phyloP scores from a whole-genome alignment of 2,888 invertebrate genomes.

The Parelbella ahira region DNA sequence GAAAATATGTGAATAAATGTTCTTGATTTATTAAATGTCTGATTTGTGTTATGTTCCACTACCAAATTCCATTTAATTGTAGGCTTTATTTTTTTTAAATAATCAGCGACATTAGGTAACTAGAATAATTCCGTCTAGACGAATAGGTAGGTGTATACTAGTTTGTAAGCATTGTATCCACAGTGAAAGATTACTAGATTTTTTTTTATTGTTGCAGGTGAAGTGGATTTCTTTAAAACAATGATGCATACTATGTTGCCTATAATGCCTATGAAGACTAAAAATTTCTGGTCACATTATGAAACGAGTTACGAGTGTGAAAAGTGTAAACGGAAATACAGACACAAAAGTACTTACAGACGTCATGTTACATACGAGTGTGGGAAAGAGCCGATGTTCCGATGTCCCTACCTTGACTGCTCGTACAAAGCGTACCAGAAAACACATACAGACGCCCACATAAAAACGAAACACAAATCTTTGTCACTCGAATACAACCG shows the following conservation, averaged over 20 bases:
- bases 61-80: slow-evolving; percentile 3
- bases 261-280: slow-evolving; percentile 72
- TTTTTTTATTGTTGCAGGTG: slow-evolving; percentile 75
- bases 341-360: slow-evolving; percentile 86
- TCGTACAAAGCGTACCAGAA: slow-evolving; percentile 76
- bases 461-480: slow-evolving; percentile 74
- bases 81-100: no score
- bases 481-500: slow-evolving; percentile 81
- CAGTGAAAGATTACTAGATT: slow-evolving; percentile 27
- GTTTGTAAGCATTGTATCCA: slow-evolving; percentile 19
- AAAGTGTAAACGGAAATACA: slow-evolving; percentile 86
- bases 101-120: background rate
- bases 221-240: slow-evolving; percentile 73
- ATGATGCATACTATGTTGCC: slow-evolving; percentile 75
- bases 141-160: slow-evolving; percentile 16
- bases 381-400: slow-evolving; percentile 80
- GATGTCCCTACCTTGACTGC: slow-evolving; percentile 72
- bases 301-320: slow-evolving; percentile 79
- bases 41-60: slow-evolving; percentile 37
- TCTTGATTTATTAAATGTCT: slow-evolving; percentile 56
- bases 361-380: slow-evolving; percentile 86
- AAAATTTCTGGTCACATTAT: slow-evolving; percentile 73
- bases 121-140: background rate
- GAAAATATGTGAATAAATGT: slow-evolving; percentile 78
- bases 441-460: slow-evolving; percentile 74